Evolutionary conservation across 2,888 invertebrate species (phyloP), one percentile per base, ranked within the genome.

Genomic region (Anoplius nigerrimus): DNA sequence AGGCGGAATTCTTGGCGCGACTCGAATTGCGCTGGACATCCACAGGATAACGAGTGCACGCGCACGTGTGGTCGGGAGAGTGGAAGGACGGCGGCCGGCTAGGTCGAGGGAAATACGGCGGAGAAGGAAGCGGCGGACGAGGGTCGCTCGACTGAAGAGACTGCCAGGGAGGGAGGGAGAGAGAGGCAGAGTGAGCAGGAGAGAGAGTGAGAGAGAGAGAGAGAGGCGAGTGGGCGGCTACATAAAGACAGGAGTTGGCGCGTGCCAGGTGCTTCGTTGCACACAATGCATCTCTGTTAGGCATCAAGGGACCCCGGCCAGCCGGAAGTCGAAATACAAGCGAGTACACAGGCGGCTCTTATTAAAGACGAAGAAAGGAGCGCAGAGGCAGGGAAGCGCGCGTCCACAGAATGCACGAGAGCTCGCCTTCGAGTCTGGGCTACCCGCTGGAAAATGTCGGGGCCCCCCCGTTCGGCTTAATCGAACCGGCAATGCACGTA

Each of bases 281-380:
- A 18, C 48, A 48, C 48, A 48, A 48, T 48, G 48, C 48, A 48
- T 48, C 48, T 48, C 48, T 48, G 48, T 48, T 48, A 18, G 48
- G 48, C 48, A 48, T 18, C 34, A 72, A 74, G 72, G 72, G 70
- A 71, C 71, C 66, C 56, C 74, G 74, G 66, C 61, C 78, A 79
- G 78, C 86, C 85, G 87, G 87, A 87, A 87, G 87, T 86, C 81
- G 82, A 80, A 82, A 83, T 82, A 82, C 82, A 83, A 80, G 81
- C 81, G 81, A 81, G 71, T 78, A 80, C 82, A 82, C 79, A 81
- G 79, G 79, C 81, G 78, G 78, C 74, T 78, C 81, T 84, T 84
- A 84, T 84, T 84, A 84, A 78, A 75, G 77, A 73, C 75, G 73
- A 79, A 79, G 76, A 72, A 75, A 75, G 71, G 73, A 74, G 70